phyloP scores from a whole-genome alignment of 2,888 invertebrate genomes.

The Andrena camellia region DNA sequence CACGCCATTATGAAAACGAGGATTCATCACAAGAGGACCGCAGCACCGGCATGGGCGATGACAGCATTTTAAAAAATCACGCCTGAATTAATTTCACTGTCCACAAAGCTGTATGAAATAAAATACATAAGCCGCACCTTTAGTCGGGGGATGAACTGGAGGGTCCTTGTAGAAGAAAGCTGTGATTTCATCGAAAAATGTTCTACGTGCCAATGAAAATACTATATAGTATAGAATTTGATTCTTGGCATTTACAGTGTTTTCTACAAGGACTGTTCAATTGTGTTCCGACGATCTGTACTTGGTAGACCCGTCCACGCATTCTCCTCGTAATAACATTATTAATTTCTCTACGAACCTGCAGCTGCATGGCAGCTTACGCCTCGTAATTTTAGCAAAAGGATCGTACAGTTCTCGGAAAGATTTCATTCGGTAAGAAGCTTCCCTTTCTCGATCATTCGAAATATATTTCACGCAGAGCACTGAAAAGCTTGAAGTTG shows the following conservation, averaged over 20 bases:
- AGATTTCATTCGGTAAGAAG: background rate
- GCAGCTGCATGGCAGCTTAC: too few species aligned
- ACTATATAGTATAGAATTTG: too few species aligned
- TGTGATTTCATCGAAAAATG: background rate
- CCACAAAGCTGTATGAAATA: slow-evolving; percentile 3
- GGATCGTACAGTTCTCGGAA: too few species aligned
- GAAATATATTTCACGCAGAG: background rate
- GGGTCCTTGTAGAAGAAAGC: background rate
- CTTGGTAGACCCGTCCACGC: too few species aligned
- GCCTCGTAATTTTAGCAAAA: too few species aligned
- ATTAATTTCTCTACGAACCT: too few species aligned
- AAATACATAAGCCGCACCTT: background rate
- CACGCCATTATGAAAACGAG: slow-evolving; percentile 88
- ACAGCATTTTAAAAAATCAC: background rate
- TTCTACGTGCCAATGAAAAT: too few species aligned
- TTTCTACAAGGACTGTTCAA: too few species aligned
- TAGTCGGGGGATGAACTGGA: background rate
- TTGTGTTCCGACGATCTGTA: too few species aligned
- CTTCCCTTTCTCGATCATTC: background rate
- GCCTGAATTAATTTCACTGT: background rate
- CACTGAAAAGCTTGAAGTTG: slow-evolving; percentile 48
- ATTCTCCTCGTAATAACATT: too few species aligned
- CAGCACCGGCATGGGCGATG: slow-evolving; percentile 32
- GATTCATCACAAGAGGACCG: slow-evolving; percentile 83
- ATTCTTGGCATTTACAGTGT: too few species aligned